Percentiles rank a stretch among this genome's conserved stretches.
Conservation (phyloP, 2,888 invertebrate genomes). For the Drosophila phalerata region DNA sequence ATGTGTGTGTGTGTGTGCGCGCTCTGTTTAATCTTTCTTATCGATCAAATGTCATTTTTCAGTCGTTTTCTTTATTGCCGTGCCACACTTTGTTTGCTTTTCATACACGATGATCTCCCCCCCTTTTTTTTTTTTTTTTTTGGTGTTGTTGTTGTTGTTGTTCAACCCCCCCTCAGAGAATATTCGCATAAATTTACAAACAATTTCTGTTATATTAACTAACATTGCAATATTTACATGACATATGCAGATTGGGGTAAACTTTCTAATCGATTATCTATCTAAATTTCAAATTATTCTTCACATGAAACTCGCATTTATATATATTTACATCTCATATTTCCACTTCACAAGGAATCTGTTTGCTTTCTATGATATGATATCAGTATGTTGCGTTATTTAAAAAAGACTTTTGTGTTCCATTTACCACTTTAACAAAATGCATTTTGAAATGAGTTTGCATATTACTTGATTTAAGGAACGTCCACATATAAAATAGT, state of each 20-base stretch:
- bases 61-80: conserved; percentile 26
- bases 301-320: not conserved
- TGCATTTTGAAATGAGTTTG: too few relatives aligned
- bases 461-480: too few relatives aligned
- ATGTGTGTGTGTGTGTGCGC: conserved; percentile 14
- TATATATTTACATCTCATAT: not conserved
- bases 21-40: conserved; percentile 51
- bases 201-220: conserved; percentile 16
- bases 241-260: conserved; percentile 12
- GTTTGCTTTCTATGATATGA: not conserved
- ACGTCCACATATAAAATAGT: too few relatives aligned
- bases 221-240: conserved; percentile 17
- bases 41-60: conserved; percentile 56
- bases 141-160: too few relatives aligned
- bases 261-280: conserved; percentile 20
- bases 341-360: not conserved
- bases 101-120: conserved; percentile 6
- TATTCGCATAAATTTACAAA: conserved; percentile 18
- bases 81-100: conserved; percentile 11
- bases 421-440: not conserved
- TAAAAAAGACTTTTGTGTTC: not conserved
- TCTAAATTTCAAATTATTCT: conserved; percentile 2
- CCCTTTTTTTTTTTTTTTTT: not conserved
- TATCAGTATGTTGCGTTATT: not conserved
- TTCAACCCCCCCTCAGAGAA: not conserved